Evolutionary conservation across 2,888 invertebrate genomes (phyloP).

Genomic region (Rhagonycha lutea): DNA sequence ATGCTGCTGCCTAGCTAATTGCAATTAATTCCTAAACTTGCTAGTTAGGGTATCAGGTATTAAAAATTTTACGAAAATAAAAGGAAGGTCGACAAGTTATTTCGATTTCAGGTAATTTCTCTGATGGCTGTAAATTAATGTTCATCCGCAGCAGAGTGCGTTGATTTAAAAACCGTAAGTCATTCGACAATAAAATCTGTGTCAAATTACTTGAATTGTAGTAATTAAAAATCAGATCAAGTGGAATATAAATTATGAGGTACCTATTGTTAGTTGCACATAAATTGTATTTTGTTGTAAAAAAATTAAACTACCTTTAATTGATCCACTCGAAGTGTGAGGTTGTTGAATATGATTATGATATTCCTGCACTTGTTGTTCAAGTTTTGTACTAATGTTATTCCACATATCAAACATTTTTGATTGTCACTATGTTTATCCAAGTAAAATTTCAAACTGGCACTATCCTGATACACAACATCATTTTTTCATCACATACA

Average conservation of each 20-base stretch:
- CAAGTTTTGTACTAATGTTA: constrained; percentile 76
- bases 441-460: background rate
- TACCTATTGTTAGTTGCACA: background rate
- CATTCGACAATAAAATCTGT: background rate
- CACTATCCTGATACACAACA: constrained; percentile 2
- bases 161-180: background rate
- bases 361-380: constrained; percentile 64
- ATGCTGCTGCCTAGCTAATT: background rate
- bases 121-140: background rate
- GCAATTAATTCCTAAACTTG: background rate
- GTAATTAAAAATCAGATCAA: background rate
- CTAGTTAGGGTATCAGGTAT: background rate
- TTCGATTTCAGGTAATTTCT: background rate
- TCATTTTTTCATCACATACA: constrained; percentile 2
- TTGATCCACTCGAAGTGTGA: constrained; percentile 80
- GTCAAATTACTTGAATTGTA: background rate
- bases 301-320: constrained; percentile 69
- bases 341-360: constrained; percentile 70
- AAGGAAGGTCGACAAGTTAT: background rate
- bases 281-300: constrained; percentile 4
- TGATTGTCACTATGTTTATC: constrained; percentile 42
- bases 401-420: constrained; percentile 85
- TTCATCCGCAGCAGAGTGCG: background rate
- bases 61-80: background rate
- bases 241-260: background rate